Conservation (phyloP, 2,113 vertebrate genomes). For the Dipodomys stephensi region DNA sequence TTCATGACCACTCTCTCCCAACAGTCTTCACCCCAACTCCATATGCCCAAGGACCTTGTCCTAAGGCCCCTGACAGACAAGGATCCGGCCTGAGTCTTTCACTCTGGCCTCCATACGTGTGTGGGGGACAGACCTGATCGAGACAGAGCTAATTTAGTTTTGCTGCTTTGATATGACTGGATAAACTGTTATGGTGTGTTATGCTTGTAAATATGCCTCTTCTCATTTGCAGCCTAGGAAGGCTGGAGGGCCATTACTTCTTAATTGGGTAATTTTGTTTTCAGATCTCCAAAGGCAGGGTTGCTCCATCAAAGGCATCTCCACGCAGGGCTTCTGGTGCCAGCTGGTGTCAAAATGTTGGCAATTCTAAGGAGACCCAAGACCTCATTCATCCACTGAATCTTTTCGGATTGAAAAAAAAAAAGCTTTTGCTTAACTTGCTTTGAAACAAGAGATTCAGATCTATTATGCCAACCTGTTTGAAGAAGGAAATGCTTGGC, state of each 20-base stretch:
- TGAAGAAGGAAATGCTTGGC: slow-evolving; percentile 41
- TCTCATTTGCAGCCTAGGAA: slow-evolving; percentile 81
- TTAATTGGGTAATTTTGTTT: slow-evolving; percentile 85
- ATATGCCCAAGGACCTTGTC: slow-evolving; percentile 35
- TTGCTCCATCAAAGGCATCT: slow-evolving; percentile 44
- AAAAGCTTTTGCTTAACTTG: slow-evolving; percentile 22
- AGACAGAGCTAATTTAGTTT: slow-evolving; percentile 78
- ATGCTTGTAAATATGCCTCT: slow-evolving; percentile 82
- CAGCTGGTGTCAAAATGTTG: slow-evolving; percentile 68
- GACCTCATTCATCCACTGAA: not conserved
- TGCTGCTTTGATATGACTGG: slow-evolving; percentile 79
- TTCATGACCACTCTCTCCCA: not conserved
- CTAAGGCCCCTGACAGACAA: slow-evolving; percentile 39
- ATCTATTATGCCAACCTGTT: not conserved
- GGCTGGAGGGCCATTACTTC: slow-evolving; percentile 73
- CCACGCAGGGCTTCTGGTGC: not conserved
- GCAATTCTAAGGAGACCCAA: slow-evolving; percentile 45
- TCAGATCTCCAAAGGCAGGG: slow-evolving; percentile 72
- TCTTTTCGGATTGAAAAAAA: slow-evolving; percentile 46
- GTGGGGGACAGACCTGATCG: slow-evolving; percentile 53
- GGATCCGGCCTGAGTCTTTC: slow-evolving; percentile 55
- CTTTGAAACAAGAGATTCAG: slow-evolving; percentile 54
- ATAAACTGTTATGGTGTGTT: slow-evolving; percentile 76
- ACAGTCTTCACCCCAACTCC: not conserved
- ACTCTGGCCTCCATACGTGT: not conserved